Base-by-base conservation (phyloP, 2,113 vertebrate genomes). In the Malurus alboscapulatus region DNA sequence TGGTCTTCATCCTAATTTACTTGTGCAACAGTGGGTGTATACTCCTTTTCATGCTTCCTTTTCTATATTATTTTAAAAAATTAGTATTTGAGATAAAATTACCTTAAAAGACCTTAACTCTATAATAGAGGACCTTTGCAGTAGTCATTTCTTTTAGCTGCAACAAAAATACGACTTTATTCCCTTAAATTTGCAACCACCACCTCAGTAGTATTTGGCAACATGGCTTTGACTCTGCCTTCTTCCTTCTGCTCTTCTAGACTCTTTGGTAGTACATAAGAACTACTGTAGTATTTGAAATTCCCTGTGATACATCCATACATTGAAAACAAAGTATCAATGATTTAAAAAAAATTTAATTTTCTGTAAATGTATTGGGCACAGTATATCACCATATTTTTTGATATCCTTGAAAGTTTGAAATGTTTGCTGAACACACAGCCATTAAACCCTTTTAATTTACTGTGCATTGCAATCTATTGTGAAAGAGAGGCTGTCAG, bases 11-110 rank as follows among this genome's bases (percentile, higher is more conserved):
- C 40, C 54, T 87, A 58, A 76, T 76, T 87, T 32, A 58, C 66
- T 92, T 95, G 29, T 87, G 89, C 67, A 93, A 76, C 54, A 86
- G 16, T 87, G 57, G 62, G 53, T 57, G 80, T 78, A 65, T 30
- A 24, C 26, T 86, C 5, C 57, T 87, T 81, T 93, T 36, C n/a
- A 47, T 78, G 24, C 48, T 92, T 94, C 30, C 25, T 73, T 88
- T 74, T 68, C 42, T 44, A 5, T 63, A 34, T 62, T 42, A 71
- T 47, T 63, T 82, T 63, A 26, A 1, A 14, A 44, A 68, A 45
- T 40, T 80, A 27, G 78, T 90, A 72, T 73, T 92, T 92, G 40
- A 83, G n/a, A 20, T 57, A 81, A 90, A 84, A 78, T 90, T 63
- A 67, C 48, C 53, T 75, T 71, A 59, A 61, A 84, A 88, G 40